Evolutionary conservation across 2,888 invertebrate genomes (phyloP).

Genomic region (Syrphus vitripennis): DNA sequence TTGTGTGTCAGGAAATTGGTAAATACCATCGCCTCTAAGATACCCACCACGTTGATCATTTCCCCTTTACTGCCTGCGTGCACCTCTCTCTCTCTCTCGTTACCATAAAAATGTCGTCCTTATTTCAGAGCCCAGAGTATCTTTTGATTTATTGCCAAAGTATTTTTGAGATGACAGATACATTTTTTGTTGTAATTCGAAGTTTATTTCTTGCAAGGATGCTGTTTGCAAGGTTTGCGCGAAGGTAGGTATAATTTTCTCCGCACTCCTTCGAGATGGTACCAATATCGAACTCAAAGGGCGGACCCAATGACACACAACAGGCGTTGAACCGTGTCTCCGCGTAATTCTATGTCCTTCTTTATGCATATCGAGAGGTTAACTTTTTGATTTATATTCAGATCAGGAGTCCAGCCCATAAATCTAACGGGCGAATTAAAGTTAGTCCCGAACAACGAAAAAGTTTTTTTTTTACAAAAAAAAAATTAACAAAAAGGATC

Average conservation of each 20-base stretch:
- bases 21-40: conserved; percentile 70
- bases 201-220: conserved; percentile 30
- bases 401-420: conserved; percentile 67
- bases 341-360: conserved; percentile 16
- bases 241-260: conserved; percentile 37
- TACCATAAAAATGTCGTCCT: conserved; percentile 51
- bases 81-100: neutral
- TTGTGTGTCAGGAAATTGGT: conserved; percentile 72
- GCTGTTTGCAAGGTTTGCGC: neutral
- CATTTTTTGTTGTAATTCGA: conserved; percentile 37
- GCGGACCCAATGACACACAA: conserved; percentile 49
- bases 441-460: conserved; percentile 38
- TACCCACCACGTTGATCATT: conserved; percentile 70
- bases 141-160: conserved; percentile 58
- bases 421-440: conserved; percentile 64
- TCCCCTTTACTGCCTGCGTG: neutral
- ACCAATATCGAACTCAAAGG: neutral
- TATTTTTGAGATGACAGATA: conserved; percentile 62
- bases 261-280: neutral
- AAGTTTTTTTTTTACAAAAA: conserved; percentile 27
- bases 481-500: conserved; percentile 29
- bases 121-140: conserved; percentile 25
- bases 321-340: conserved; percentile 1
- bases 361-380: conserved; percentile 59
- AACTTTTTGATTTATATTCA: conserved; percentile 70